A percentile compares a stretch with the other conserved stretches of the same genome.
Conservation (phyloP, 2,113 vertebrate genomes). For the Hiodon alosoides region DNA sequence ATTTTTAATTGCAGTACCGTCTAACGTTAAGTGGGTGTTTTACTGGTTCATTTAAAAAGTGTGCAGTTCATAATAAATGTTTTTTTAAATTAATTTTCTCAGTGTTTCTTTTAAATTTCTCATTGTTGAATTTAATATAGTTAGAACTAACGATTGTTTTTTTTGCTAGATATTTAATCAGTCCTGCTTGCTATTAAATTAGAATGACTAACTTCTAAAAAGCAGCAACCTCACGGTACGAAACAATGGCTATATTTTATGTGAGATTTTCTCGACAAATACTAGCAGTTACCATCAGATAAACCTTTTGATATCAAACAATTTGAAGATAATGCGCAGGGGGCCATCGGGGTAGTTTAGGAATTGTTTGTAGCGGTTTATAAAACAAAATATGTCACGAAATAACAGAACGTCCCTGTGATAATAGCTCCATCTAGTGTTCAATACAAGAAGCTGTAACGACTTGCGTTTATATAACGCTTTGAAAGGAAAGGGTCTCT, state of each 20-base stretch:
- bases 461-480: background rate
- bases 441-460: background rate
- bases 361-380: slow-evolving; percentile 11
- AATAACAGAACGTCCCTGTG: slow-evolving; percentile 48
- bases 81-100: background rate
- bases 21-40: background rate
- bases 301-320: slow-evolving; percentile 22
- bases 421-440: slow-evolving; percentile 66
- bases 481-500: too few species aligned
- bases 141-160: slow-evolving; percentile 8
- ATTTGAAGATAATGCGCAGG: slow-evolving; percentile 13
- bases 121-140: slow-evolving; percentile 1
- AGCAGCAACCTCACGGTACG: background rate
- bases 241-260: slow-evolving; percentile 20
- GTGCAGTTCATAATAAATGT: background rate
- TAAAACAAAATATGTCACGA: slow-evolving; percentile 4
- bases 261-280: slow-evolving; percentile 14
- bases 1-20: background rate
- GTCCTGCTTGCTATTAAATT: background rate
- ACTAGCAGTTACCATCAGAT: slow-evolving; percentile 3
- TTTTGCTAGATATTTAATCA: slow-evolving; percentile 15
- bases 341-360: background rate
- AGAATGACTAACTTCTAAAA: slow-evolving; percentile 9
- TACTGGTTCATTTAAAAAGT: slow-evolving; percentile 5
- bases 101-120: background rate